Base-by-base conservation (phyloP, 2,797 vertebrate species). In the Pipistrellus kuhlii region DNA sequence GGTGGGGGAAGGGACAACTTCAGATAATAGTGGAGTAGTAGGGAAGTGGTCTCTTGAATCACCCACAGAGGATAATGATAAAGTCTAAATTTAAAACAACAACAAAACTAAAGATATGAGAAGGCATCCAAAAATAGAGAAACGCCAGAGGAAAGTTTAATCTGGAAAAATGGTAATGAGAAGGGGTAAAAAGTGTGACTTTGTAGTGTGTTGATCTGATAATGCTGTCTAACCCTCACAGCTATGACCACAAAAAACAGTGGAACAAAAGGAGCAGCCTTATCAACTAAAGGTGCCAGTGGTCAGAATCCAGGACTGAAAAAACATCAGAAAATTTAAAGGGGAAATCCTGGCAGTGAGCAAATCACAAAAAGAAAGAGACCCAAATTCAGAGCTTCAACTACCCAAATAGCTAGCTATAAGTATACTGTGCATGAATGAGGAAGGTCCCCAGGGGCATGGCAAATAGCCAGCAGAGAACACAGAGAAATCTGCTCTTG, bases 271-370 rank as follows among this genome's bases (percentile, higher is more conserved):
- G 30, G 9, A 81, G 15, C 30, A 69, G 25, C 30, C 23, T 75
- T 82, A 92, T 71, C 68, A 85, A 87, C 20, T 14, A 80, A 87
- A 73, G 21, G 21, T 81, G 3, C 4, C 83, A 90, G 46, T 73
- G 51, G 32, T 44, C 35, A 94, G 86, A 94, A 77, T 80, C 64
- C 44, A 86, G 55, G 38, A 11, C 20, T 78, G 32, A 77, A 81
- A 57, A 82, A 88, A 91, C 3, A 94, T 20, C 51, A 62, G 35
- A 64, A 94, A 59, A 91, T 76, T 78, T 89, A 85, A 91, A 80
- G 51, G 20, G 23, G 8, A 94, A 95, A 83, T 89, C 25, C 17
- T 73, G 51, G 48, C 41, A 91, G 8, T 81, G 55, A 78, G 15
- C n/a, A 91, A 91, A 88, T 20, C n/a, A 88, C 10, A 71, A 68